Evolutionary conservation across 1,140 invertebrate species (phyloP).

Genomic region (Leptoteleia sp.): DNA sequence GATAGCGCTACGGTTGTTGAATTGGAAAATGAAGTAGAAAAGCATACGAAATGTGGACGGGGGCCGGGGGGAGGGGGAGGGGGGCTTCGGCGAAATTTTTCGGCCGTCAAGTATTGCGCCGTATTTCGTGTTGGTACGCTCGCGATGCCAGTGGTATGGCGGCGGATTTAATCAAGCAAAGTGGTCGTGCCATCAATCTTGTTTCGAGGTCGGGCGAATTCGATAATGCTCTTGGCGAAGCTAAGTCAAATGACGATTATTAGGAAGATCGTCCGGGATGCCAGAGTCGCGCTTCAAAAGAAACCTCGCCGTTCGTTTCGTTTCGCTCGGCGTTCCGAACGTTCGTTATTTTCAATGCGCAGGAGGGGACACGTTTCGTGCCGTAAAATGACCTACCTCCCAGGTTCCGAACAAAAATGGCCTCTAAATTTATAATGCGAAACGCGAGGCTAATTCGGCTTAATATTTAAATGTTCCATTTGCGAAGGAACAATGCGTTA

Average conservation of each 20-base stretch:
- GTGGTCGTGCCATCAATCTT: slow-evolving; percentile 47
- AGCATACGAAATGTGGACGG: slow-evolving; percentile 21
- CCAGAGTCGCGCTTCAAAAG: background rate
- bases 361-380: background rate
- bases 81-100: slow-evolving; percentile 27
- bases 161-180: slow-evolving; percentile 49
- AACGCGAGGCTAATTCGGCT: slow-evolving; percentile 4
- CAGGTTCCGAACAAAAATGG: slow-evolving; percentile 2
- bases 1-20: slow-evolving; percentile 2
- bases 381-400: background rate
- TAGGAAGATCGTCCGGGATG: slow-evolving; percentile 15
- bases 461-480: slow-evolving; percentile 30
- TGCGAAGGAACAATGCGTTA: slow-evolving; percentile 8
- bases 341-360: background rate
- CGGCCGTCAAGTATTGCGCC: slow-evolving; percentile 21
- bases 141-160: slow-evolving; percentile 15
- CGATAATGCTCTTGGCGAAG: slow-evolving; percentile 41
- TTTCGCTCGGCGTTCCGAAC: background rate
- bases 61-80: no score
- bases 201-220: slow-evolving; percentile 37
- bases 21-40: slow-evolving; percentile 16
- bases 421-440: slow-evolving; percentile 1
- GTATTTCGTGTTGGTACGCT: slow-evolving; percentile 25
- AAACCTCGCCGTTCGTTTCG: background rate
- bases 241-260: slow-evolving; percentile 32